These are phyloP conservation scores for Ditula angustiorana DNA, from an alignment of 2,888 invertebrate genomes.

Conservation along the genomic window DNA sequence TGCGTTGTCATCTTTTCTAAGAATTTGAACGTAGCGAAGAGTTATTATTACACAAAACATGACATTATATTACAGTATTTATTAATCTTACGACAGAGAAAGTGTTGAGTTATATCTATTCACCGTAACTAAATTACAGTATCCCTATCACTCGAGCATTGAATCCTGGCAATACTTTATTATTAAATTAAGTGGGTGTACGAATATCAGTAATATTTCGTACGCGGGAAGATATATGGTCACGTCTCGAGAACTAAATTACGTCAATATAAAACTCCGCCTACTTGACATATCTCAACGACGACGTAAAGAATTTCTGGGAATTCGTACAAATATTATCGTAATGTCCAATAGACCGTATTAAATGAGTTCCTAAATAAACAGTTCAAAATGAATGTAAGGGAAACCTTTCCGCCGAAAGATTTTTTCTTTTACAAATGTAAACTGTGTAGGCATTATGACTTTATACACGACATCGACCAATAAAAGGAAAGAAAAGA, in stretches of 20 bases:
- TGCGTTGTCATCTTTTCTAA: no score
- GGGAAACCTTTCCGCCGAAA: not conserved
- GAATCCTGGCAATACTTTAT: constrained; percentile 25
- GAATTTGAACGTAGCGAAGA: no score
- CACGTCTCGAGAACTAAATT: constrained; percentile 23
- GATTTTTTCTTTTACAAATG: not conserved
- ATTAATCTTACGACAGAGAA: not conserved
- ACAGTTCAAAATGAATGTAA: not conserved
- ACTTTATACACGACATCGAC: not conserved
- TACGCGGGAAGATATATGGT: constrained; percentile 5
- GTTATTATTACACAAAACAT: no score
- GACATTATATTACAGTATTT: no score
- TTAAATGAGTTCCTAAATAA: constrained; percentile 6
- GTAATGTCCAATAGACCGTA: constrained; percentile 12
- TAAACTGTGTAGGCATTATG: not conserved
- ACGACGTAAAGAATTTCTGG: constrained; percentile 5
- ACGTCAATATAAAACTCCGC: constrained; percentile 10
- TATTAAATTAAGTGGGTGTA: constrained; percentile 18
- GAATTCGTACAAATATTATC: not conserved
- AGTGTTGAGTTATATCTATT: constrained; percentile 2
- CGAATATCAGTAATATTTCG: constrained; percentile 20
- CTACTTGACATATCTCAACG: constrained; percentile 11
- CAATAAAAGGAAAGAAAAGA: not conserved
- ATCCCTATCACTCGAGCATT: constrained; percentile 29
- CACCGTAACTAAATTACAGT: constrained; percentile 16